These are phyloP conservation scores for Spea bombifrons DNA, from an alignment of 2,113 vertebrate species.

Conservation along the genomic window DNA sequence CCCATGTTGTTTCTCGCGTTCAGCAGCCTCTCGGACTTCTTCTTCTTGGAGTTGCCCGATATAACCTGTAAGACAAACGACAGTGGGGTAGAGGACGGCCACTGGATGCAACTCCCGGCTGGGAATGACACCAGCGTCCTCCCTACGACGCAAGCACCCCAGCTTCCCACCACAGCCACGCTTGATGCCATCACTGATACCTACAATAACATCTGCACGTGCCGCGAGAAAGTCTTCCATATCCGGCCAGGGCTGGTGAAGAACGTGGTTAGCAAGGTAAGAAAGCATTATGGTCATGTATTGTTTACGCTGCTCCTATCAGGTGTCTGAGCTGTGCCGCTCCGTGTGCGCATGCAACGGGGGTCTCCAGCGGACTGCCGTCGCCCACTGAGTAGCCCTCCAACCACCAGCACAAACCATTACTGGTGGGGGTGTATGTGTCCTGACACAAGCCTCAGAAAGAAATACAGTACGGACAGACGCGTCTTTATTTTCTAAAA, in stretches of 20 bases:
- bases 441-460: too few species aligned
- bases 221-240: constrained; percentile 79
- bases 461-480: too few species aligned
- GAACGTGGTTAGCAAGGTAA: constrained; percentile 97
- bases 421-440: too few species aligned
- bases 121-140: constrained; percentile 40
- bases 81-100: constrained; percentile 22
- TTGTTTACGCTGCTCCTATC: too few species aligned
- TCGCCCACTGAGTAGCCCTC: too few species aligned
- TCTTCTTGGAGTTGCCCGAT: constrained; percentile 84
- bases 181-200: constrained; percentile 46
- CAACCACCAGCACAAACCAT: too few species aligned
- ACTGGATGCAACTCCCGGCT: background rate
- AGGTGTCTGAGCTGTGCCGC: too few species aligned
- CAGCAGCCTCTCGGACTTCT: constrained; percentile 95
- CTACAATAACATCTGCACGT: constrained; percentile 71
- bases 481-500: too few species aligned
- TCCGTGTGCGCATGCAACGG: too few species aligned
- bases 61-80: constrained; percentile 72
- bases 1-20: constrained; percentile 92
- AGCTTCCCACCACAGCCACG: constrained; percentile 50
- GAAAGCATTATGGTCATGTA: constrained; percentile 14
- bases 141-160: constrained; percentile 50
- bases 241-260: constrained; percentile 86
- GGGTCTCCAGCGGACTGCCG: too few species aligned